Conservation (phyloP, 1,140 invertebrate genomes). For the Lucilia cuprina region DNA sequence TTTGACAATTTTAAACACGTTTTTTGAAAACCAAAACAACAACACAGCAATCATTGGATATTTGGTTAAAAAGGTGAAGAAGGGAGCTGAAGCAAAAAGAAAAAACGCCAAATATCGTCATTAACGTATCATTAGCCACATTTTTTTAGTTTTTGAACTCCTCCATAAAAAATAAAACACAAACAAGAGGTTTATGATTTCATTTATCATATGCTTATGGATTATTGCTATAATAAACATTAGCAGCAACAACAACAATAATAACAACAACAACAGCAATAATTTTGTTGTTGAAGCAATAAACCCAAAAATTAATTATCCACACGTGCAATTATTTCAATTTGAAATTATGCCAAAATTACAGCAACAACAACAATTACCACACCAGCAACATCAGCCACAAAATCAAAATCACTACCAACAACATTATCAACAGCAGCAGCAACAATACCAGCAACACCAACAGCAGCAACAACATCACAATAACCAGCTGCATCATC, state of each 20-base stretch:
- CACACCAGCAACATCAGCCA: conserved; percentile 21
- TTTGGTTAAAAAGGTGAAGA: neutral
- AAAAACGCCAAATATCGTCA: neutral
- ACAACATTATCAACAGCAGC: neutral
- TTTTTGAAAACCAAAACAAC: neutral
- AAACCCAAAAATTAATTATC: neutral
- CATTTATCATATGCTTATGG: neutral
- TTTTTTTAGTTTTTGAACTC: neutral
- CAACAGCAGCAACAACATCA: conserved; percentile 19
- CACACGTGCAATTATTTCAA: conserved; percentile 36
- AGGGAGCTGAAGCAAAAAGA: neutral
- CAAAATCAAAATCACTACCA: conserved; percentile 6
- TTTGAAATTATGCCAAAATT: conserved; percentile 41
- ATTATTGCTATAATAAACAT: too few relatives aligned
- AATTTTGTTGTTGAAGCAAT: conserved; percentile 1
- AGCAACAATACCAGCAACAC: conserved; percentile 23
- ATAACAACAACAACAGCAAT: neutral
- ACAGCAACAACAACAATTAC: conserved; percentile 36
- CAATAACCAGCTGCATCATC: neutral
- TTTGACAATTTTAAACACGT: conserved; percentile 18
- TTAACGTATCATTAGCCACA: neutral
- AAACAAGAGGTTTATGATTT: neutral
- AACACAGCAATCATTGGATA: neutral
- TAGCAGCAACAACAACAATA: neutral
- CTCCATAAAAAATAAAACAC: neutral